phyloP scores from a whole-genome alignment of 2,888 invertebrate species.

The Zaprionus lineosus region DNA sequence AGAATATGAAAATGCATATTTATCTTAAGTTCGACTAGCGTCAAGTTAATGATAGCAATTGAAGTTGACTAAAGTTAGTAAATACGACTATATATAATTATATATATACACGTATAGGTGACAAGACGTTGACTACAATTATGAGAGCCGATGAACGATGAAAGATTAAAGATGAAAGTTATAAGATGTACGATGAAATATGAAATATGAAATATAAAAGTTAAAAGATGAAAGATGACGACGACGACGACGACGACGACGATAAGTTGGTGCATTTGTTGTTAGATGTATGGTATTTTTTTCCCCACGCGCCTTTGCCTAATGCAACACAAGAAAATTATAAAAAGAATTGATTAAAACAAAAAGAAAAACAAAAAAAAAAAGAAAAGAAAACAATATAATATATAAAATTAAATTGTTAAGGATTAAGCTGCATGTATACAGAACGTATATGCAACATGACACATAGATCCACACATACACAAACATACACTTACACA shows the following conservation, averaged over 20 bases:
- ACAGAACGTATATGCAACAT: conserved; percentile 27
- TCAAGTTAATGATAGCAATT: conserved; percentile 48
- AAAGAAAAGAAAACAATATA: conserved; percentile 13
- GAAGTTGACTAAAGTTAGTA: conserved; percentile 34
- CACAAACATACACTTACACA: conserved; percentile 10
- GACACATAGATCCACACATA: conserved; percentile 6
- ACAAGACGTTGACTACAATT: too few relatives aligned
- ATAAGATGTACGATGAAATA: too few relatives aligned
- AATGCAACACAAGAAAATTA: conserved; percentile 56
- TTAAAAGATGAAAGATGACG: too few relatives aligned
- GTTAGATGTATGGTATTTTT: conserved; percentile 74
- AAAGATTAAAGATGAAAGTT: too few relatives aligned
- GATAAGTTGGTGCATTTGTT: conserved; percentile 73
- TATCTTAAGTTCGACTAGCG: conserved; percentile 44
- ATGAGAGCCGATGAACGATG: too few relatives aligned
- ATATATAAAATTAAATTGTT: conserved; percentile 17
- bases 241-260: conserved; percentile 41
- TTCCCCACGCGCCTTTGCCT: conserved; percentile 59
- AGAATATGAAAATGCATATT: conserved; percentile 9
- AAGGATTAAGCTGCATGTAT: conserved; percentile 26
- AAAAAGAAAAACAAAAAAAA: not conserved
- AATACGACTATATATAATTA: conserved; percentile 26
- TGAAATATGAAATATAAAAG: too few relatives aligned
- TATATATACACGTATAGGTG: conserved; percentile 31
- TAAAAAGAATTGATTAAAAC: too few relatives aligned